A percentile compares a stretch with the other conserved stretches of the same genome.
Evolutionary conservation across 1,140 invertebrate genomes (phyloP).

Genomic region (Schmidtea mediterranea): DNA sequence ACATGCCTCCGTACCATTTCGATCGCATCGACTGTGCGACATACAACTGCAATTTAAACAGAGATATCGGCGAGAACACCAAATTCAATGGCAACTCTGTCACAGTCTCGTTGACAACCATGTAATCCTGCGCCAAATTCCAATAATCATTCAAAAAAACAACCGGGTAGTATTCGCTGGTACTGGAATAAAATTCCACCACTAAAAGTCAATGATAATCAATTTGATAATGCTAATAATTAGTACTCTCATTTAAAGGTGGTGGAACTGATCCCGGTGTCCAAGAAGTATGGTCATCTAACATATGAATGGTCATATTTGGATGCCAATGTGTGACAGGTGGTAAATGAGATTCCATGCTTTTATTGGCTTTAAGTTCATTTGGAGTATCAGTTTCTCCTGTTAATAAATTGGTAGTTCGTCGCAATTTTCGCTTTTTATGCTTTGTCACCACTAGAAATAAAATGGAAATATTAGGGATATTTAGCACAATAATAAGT

Average conservation of each 20-base stretch:
- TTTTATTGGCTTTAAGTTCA: neutral
- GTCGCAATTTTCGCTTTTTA: neutral
- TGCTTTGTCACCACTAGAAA: conserved; percentile 1
- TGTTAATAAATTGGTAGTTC: conserved; percentile 1
- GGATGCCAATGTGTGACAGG: conserved; percentile 62
- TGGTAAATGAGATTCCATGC: neutral
- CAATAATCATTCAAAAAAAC: conserved; percentile 92
- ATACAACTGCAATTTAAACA: conserved; percentile 93
- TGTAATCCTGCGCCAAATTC: conserved; percentile 85
- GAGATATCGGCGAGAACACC: conserved; percentile 67
- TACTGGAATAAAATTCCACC: conserved; percentile 55
- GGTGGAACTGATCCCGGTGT: conserved; percentile 50
- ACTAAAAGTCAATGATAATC: conserved; percentile 28
- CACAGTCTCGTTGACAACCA: conserved; percentile 60
- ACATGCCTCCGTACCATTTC: conserved; percentile 22
- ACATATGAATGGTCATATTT: conserved; percentile 76
- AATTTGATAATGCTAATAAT: neutral
- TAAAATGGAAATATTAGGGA: too few relatives aligned
- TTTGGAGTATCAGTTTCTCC: neutral
- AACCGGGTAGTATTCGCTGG: conserved; percentile 63
- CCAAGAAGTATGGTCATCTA: conserved; percentile 82
- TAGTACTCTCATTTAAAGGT: conserved; percentile 48
- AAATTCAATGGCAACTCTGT: conserved; percentile 33
- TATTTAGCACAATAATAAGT: too few relatives aligned
- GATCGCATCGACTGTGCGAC: conserved; percentile 56